Evolutionary conservation across 2,888 invertebrate species (phyloP), one percentile per base, ranked within the genome.

Genomic region (Microchrysa polita): DNA sequence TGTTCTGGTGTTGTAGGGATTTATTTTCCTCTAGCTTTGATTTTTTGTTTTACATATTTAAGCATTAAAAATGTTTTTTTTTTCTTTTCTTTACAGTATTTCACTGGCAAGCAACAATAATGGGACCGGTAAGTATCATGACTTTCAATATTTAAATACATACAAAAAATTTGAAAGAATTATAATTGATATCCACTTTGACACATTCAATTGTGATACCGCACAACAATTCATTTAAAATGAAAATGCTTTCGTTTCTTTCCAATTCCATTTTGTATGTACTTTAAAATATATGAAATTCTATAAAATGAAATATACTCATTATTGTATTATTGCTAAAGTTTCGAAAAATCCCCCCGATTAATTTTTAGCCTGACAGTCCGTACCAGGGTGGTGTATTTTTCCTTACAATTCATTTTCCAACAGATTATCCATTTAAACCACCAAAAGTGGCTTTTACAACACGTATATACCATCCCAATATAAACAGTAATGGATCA

Each of bases 371-470:
- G 95, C 96, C 97, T 84, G 98, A 98, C 90, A 98, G 98, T 90
- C 98, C 98, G 87, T 99, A 98, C 88, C 96, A 98, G 90, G 98
- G 98, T 87, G 98, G 98, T 82, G 97, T 99, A 84, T 98, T 98
- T 89, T 99, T 98, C 90, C 91, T 99, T 89, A 98, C 97, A 87
- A 99, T 99, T 90, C 97, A 98, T 88, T 99, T 99, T 88, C 98
- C 99, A 84, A 98, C 98, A 93, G 99, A 99, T 88, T 99, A 99
- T 88, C 99, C 99, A 83, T 99, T 99, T 88, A 99, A 99, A 91
- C 98, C 99, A 87, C 99, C 99, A 85, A 99, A 98, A 94, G 97
- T 99, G 89, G 97, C 98, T 88, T 99, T 99, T 90, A 98, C 98
- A 87, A 99, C 99, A 86, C 94, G 97, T 90, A 99, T 99, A 89